Percentiles rank a stretch among this genome's conserved stretches.
These are phyloP conservation scores for Hyles euphorbiae DNA, from an alignment of 1,140 invertebrate species.

Conservation along the genomic window DNA sequence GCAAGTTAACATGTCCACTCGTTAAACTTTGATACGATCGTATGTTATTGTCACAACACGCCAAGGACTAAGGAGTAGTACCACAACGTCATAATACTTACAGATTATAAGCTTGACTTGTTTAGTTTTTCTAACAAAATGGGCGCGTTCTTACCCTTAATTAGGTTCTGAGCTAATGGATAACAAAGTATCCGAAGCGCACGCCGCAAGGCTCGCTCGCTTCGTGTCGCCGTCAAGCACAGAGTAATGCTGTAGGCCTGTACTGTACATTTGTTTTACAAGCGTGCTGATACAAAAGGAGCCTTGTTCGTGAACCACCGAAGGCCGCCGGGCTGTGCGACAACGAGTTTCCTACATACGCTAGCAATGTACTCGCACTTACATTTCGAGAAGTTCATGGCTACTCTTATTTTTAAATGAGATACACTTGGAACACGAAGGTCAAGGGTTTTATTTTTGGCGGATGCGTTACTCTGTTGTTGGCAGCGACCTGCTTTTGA, in stretches of 20 bases:
- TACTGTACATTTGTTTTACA: conserved; percentile 6
- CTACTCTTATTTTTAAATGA: conserved; percentile 61
- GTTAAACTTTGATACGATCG: too few species aligned
- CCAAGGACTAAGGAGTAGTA: too few species aligned
- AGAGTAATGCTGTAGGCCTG: background rate
- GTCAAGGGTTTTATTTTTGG: conserved; percentile 70
- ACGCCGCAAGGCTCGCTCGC: too few species aligned
- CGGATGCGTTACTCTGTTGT: conserved; percentile 38
- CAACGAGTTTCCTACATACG: conserved; percentile 54
- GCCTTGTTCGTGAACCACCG: conserved; percentile 64
- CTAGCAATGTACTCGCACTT: conserved; percentile 43
- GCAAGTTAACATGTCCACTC: too few species aligned
- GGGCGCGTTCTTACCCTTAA: too few species aligned
- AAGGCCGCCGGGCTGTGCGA: conserved; percentile 51
- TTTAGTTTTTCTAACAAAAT: too few species aligned
- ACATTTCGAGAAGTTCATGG: conserved; percentile 59
- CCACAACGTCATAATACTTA: too few species aligned
- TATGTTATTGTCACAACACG: too few species aligned
- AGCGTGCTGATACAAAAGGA: conserved; percentile 39
- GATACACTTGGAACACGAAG: conserved; percentile 57
- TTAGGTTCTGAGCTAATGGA: too few species aligned
- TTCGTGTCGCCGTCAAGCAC: background rate
- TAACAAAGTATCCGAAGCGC: too few species aligned
- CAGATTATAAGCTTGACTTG: too few species aligned
- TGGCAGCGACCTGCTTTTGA: conserved; percentile 53